Percentiles rank a stretch among this genome's conserved stretches.
Conservation (phyloP, 2,888 invertebrate species). For the Pherbina coryleti region DNA sequence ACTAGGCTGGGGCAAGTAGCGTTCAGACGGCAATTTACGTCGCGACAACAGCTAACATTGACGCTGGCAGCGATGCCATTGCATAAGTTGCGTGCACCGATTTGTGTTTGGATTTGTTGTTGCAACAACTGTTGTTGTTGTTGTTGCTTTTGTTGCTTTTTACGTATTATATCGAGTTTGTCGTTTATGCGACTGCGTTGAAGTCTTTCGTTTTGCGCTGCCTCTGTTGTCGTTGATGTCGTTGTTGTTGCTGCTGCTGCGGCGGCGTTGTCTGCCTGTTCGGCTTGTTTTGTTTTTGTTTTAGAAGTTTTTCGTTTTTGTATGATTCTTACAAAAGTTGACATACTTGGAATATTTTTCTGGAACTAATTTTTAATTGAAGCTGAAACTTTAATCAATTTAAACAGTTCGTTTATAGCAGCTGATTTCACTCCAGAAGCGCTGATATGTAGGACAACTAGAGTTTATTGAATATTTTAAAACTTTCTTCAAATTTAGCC, state of each 20-base stretch:
- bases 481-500: background rate
- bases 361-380: background rate
- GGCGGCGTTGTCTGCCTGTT: slow-evolving; percentile 43
- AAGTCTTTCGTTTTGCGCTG: slow-evolving; percentile 66
- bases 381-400: background rate
- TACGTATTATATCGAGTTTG: slow-evolving; percentile 51
- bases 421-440: background rate
- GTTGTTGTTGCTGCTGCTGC: slow-evolving; percentile 37
- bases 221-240: slow-evolving; percentile 31
- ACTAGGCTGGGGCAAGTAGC: slow-evolving; percentile 36
- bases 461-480: background rate
- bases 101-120: slow-evolving; percentile 48
- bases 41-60: slow-evolving; percentile 58
- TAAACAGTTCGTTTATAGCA: background rate
- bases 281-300: slow-evolving; percentile 55
- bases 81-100: slow-evolving; percentile 44
- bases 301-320: slow-evolving; percentile 60
- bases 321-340: slow-evolving; percentile 51
- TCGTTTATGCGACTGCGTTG: slow-evolving; percentile 59
- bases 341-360: slow-evolving; percentile 48
- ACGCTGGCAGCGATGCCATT: slow-evolving; percentile 44
- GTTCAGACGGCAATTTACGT: slow-evolving; percentile 62
- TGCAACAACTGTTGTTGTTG: slow-evolving; percentile 43
- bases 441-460: background rate
- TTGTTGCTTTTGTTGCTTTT: slow-evolving; percentile 46